A percentile compares a stretch with the other conserved stretches of the same genome.
These are phyloP conservation scores for Pasiphila rectangulata DNA, from an alignment of 2,888 invertebrate species.

Conservation along the genomic window DNA sequence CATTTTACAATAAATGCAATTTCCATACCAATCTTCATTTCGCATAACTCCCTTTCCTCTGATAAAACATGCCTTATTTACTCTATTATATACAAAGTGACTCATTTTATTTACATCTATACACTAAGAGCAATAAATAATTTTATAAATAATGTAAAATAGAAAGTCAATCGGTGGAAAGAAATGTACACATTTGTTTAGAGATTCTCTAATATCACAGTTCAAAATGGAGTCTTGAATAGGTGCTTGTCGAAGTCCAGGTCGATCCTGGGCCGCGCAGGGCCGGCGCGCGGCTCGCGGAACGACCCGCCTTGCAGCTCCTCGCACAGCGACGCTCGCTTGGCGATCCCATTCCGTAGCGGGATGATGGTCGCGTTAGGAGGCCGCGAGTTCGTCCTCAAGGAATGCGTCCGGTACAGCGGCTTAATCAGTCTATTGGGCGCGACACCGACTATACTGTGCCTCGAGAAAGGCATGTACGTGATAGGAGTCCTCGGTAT, in stretches of 20 bases:
- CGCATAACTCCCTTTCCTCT: conserved; percentile 32
- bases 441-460: conserved; percentile 70
- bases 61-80: conserved; percentile 39
- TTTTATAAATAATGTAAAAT: conserved; percentile 49
- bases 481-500: conserved; percentile 71
- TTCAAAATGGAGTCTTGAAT: conserved; percentile 72
- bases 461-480: conserved; percentile 57
- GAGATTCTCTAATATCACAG: conserved; percentile 68
- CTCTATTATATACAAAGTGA: conserved; percentile 63
- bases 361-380: conserved; percentile 71
- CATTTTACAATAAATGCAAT: conserved; percentile 62
- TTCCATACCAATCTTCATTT: conserved; percentile 40
- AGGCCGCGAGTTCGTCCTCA: conserved; percentile 55
- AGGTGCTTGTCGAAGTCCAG: conserved; percentile 53
- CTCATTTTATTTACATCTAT: conserved; percentile 59
- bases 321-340: conserved; percentile 66
- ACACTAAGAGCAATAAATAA: conserved; percentile 65
- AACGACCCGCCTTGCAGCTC: conserved; percentile 37
- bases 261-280: conserved; percentile 29
- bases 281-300: conserved; percentile 27
- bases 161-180: conserved; percentile 62
- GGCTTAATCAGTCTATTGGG: conserved; percentile 62
- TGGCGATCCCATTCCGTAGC: conserved; percentile 58
- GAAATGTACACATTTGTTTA: conserved; percentile 41
- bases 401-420: conserved; percentile 58